Evolutionary conservation across 2,888 invertebrate species (phyloP).

Genomic region (Monoplex corrugatus): DNA sequence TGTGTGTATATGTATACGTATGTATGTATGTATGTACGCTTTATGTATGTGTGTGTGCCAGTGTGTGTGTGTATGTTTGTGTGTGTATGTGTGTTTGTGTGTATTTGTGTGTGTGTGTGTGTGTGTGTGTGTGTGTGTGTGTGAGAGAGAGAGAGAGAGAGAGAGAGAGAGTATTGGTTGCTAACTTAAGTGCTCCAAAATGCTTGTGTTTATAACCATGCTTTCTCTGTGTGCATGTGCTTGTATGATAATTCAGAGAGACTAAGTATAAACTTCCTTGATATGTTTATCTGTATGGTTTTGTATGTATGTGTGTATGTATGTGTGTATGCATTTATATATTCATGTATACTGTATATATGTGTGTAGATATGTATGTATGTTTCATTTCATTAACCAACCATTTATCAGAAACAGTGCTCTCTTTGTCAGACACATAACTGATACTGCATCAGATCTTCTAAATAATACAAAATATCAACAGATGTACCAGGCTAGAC

Average conservation of each 20-base stretch:
- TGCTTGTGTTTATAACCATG: too few relatives aligned
- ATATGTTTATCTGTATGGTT: neutral
- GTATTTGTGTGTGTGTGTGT: neutral
- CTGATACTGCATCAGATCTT: too few relatives aligned
- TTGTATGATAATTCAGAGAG: too few relatives aligned
- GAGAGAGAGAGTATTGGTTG: too few relatives aligned
- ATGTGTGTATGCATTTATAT: neutral
- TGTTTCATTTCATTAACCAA: neutral
- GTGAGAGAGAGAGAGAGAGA: too few relatives aligned
- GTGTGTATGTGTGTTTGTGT: neutral
- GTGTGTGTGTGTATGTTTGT: neutral
- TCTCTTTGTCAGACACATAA: too few relatives aligned
- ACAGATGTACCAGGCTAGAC: too few relatives aligned
- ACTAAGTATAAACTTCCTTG: too few relatives aligned
- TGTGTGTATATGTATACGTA: neutral
- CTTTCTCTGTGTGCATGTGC: too few relatives aligned
- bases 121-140: neutral
- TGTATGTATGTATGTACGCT: neutral
- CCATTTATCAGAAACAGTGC: too few relatives aligned
- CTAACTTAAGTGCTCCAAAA: too few relatives aligned
- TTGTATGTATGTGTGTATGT: neutral
- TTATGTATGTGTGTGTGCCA: neutral
- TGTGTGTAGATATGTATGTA: neutral
- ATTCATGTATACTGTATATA: neutral
- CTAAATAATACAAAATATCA: too few relatives aligned